phyloP scores from a whole-genome alignment of 1,140 invertebrate genomes.

The Ditylenchus dipsaci region DNA sequence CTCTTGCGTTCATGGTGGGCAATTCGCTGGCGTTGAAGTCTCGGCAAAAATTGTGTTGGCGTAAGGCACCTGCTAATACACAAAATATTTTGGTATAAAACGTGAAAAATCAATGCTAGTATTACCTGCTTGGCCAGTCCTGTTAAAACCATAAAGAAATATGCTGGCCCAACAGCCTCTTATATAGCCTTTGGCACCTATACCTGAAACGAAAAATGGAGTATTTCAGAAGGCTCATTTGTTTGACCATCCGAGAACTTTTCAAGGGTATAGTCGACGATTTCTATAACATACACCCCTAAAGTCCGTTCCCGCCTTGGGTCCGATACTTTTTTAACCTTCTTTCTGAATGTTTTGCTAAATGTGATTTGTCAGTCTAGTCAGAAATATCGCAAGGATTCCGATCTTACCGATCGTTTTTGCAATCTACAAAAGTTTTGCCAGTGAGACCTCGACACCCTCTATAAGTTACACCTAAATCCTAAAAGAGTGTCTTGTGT shows the following conservation, averaged over 20 bases:
- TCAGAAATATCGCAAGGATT: no score
- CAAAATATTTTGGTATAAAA: no score
- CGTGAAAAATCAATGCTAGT: no score
- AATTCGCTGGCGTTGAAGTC: slow-evolving; percentile 36
- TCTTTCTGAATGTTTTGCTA: no score
- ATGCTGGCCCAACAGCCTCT: slow-evolving; percentile 43
- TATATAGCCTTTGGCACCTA: slow-evolving; percentile 46
- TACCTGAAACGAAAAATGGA: slow-evolving; percentile 37
- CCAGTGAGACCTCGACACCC: no score
- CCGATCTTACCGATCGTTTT: no score
- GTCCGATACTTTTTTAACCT: no score
- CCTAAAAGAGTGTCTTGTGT: not conserved
- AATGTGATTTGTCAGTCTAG: no score
- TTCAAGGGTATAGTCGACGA: not conserved
- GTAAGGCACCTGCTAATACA: slow-evolving; percentile 27
- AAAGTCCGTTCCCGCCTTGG: no score
- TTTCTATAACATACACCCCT: not conserved
- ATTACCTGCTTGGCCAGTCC: slow-evolving; percentile 27
- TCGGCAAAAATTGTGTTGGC: slow-evolving; percentile 40
- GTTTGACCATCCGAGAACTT: not conserved
- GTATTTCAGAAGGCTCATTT: not conserved
- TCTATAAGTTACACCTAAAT: not conserved
- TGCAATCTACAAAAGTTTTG: no score
- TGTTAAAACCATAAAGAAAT: slow-evolving; percentile 42
- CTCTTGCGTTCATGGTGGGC: slow-evolving; percentile 24